phyloP scores from a whole-genome alignment of 2,888 invertebrate genomes.

The Carabus problematicus region DNA sequence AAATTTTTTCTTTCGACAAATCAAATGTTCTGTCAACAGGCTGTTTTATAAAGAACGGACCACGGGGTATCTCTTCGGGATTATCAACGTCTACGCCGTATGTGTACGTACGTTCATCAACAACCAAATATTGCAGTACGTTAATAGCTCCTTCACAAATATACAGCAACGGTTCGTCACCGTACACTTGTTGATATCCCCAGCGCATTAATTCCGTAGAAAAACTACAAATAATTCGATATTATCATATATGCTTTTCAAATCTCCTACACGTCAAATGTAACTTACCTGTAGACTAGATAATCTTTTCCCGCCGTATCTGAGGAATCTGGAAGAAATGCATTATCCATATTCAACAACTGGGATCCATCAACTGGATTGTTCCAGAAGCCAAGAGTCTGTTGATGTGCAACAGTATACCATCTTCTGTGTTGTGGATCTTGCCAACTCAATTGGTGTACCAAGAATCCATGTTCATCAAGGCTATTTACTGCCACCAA shows the following conservation, averaged over 20 bases:
- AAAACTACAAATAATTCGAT: slow-evolving; percentile 61
- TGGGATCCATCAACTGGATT: slow-evolving; percentile 86
- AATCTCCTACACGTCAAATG: neutral
- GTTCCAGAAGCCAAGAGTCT: slow-evolving; percentile 77
- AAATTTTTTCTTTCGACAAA: slow-evolving; percentile 71
- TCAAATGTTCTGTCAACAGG: slow-evolving; percentile 86
- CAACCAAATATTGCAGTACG: slow-evolving; percentile 72
- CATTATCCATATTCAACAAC: slow-evolving; percentile 79
- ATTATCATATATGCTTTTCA: neutral
- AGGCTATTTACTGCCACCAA: slow-evolving; percentile 79
- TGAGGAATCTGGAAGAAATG: slow-evolving; percentile 73
- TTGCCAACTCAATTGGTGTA: slow-evolving; percentile 78
- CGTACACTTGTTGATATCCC: slow-evolving; percentile 84
- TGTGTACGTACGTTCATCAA: slow-evolving; percentile 80
- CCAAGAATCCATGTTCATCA: slow-evolving; percentile 88
- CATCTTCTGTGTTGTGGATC: slow-evolving; percentile 88
- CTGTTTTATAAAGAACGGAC: slow-evolving; percentile 88
- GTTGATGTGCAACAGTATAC: slow-evolving; percentile 83
- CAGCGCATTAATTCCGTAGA: slow-evolving; percentile 76
- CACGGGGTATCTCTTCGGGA: slow-evolving; percentile 81
- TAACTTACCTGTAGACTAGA: slow-evolving; percentile 72
- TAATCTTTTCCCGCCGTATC: slow-evolving; percentile 71
- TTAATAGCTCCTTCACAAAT: slow-evolving; percentile 89
- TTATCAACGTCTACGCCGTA: slow-evolving; percentile 87
- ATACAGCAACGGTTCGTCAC: slow-evolving; percentile 77